Base-by-base conservation (phyloP, 2,797 vertebrate species). In the Cynopterus sphinx region DNA sequence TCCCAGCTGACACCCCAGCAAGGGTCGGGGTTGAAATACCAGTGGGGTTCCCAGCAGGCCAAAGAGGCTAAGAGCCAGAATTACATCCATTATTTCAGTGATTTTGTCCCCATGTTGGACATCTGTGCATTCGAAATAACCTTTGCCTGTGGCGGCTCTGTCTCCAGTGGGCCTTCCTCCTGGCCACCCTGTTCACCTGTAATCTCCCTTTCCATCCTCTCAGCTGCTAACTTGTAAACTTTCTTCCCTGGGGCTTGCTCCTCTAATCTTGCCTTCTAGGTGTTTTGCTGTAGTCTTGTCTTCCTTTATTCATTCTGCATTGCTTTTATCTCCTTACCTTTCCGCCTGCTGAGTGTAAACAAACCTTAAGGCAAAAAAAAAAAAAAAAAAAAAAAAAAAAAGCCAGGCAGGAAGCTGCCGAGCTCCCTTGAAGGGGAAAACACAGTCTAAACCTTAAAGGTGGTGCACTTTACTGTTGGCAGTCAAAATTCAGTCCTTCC, bases 271-370 rank as follows among this genome's bases (percentile, higher is more conserved):
- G 87, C 90, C 43, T 92, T 90, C 75, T 49, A 49, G 0, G 57
- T 31, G 84, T 89, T 96, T 96, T 65, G 92, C 97, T 92, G 78
- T 83, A 79, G 95, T 90, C 70, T 78, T 89, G 95, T 96, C 94
- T 97, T 93, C 95, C 96, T 98, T 97, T 97, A 96, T 96, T 97
- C 95, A 43, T 94, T 94, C 90, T 84, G 95, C 90, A 46, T 91
- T 82, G 93, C 97, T 96, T 97, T 97, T 96, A 97, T 98, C 96
- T 97, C 94, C 90, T 95, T 96, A 97, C 91, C 95, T 97, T 96
- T 97, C 90, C 59, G 90, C 96, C 97, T 51, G 90, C 94, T 43
- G 95, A 92, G 95, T 73, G 90, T 97, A 97, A 98, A 96, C 97
- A 98, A 97, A 98, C 93, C 96, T 97, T 46, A 94, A 94, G 95